Conservation (phyloP, 2,888 invertebrate genomes). For the Myathropa florea region DNA sequence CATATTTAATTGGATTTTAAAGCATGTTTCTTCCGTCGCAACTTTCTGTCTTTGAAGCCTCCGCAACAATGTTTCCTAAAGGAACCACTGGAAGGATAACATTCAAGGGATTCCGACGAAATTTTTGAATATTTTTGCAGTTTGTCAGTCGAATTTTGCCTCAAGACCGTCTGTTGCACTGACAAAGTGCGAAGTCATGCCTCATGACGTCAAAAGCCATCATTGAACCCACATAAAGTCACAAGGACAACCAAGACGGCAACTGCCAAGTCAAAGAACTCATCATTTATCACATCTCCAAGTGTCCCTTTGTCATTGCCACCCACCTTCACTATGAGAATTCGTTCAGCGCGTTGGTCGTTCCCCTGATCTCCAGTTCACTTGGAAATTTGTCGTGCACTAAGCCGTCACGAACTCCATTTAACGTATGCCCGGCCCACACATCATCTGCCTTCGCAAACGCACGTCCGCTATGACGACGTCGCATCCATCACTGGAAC, state of each 20-base stretch:
- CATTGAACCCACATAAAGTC: no score
- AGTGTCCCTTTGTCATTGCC: background rate
- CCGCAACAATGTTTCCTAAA: no score
- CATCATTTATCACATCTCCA: background rate
- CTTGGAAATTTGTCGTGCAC: background rate
- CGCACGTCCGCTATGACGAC: background rate
- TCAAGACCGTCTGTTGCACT: no score
- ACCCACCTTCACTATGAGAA: background rate
- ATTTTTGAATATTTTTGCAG: no score
- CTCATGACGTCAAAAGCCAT: background rate
- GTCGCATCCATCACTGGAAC: background rate
- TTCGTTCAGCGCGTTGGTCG: background rate
- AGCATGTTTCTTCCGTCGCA: no score
- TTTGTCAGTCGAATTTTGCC: no score
- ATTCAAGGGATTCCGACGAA: no score
- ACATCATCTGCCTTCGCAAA: background rate
- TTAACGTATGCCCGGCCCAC: background rate
- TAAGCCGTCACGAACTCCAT: background rate
- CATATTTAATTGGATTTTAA: no score
- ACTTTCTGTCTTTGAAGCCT: no score
- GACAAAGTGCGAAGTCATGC: no score
- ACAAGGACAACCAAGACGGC: no score
- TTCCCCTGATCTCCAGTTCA: background rate
- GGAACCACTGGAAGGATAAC: no score
- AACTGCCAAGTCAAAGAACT: background rate